Evolutionary conservation across 1,140 invertebrate genomes (phyloP).

Genomic region (Oreohelix idahoensis): DNA sequence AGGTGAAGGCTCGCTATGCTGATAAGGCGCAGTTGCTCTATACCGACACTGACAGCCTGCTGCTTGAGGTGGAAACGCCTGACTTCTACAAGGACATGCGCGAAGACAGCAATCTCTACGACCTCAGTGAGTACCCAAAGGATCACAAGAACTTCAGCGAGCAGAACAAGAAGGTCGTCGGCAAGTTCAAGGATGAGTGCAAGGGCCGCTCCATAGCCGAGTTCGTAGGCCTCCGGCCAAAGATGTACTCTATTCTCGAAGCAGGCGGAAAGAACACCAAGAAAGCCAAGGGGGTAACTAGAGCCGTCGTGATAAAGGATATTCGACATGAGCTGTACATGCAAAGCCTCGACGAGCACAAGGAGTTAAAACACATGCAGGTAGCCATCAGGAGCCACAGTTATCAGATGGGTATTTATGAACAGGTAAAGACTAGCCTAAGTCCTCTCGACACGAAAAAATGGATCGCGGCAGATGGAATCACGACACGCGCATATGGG

Average conservation of each 20-base stretch:
- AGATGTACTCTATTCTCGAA: conserved; percentile 62
- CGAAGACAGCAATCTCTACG: conserved; percentile 27
- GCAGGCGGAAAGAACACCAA: background rate
- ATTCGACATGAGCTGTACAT: background rate
- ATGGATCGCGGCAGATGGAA: too few species aligned
- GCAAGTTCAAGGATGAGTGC: conserved; percentile 75
- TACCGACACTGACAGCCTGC: conserved; percentile 73
- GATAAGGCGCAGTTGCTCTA: conserved; percentile 57
- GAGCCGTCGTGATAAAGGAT: background rate
- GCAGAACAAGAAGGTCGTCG: conserved; percentile 73
- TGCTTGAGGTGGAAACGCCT: conserved; percentile 66
- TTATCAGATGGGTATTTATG: background rate
- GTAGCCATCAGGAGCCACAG: background rate
- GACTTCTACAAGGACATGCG: conserved; percentile 61
- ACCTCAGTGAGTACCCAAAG: conserved; percentile 37
- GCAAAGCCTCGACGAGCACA: background rate
- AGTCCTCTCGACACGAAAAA: too few species aligned
- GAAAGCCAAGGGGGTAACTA: background rate
- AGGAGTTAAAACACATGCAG: background rate
- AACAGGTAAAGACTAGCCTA: too few species aligned
- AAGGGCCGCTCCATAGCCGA: conserved; percentile 67
- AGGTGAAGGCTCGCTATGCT: conserved; percentile 50
- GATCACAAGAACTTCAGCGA: background rate
- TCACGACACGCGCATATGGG: too few species aligned
- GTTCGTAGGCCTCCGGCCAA: conserved; percentile 72